Percentiles rank a stretch among this genome's conserved stretches.
phyloP scores from a whole-genome alignment of 1,140 invertebrate species.

The Homalodisca vitripennis region DNA sequence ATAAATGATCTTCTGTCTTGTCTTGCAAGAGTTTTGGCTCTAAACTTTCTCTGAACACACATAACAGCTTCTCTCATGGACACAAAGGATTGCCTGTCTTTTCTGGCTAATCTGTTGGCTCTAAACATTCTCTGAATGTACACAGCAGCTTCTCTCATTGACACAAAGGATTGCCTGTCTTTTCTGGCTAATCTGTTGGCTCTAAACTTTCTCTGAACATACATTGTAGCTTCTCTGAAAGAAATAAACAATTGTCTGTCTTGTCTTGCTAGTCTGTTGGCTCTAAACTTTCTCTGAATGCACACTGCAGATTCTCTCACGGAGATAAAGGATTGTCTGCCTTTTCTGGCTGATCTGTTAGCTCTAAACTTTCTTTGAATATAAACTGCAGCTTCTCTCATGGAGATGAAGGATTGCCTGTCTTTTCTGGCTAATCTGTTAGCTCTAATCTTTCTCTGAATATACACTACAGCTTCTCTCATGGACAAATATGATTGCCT shows the following conservation, averaged over 20 bases:
- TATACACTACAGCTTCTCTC: conserved; percentile 42
- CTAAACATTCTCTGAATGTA: conserved; percentile 50
- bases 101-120: conserved; percentile 47
- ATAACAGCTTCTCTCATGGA: conserved; percentile 45
- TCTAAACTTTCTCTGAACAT: conserved; percentile 42
- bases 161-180: conserved; percentile 44
- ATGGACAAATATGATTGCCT: conserved; percentile 43
- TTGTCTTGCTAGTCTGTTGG: conserved; percentile 37
- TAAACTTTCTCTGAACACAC: conserved; percentile 52
- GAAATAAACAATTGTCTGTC: conserved; percentile 1
- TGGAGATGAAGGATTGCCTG: background rate
- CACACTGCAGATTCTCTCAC: background rate
- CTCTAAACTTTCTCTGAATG: conserved; percentile 35
- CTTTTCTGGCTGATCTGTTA: background rate
- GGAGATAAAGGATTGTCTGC: background rate
- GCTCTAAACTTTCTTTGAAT: conserved; percentile 29
- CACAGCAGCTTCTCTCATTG: conserved; percentile 43
- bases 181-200: conserved; percentile 47
- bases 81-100: conserved; percentile 47
- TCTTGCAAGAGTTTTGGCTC: conserved; percentile 46
- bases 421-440: background rate
- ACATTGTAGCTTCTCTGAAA: conserved; percentile 12
- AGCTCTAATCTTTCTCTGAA: conserved; percentile 52
- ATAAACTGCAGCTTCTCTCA: conserved; percentile 32
- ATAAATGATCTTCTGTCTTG: conserved; percentile 48